phyloP scores from a whole-genome alignment of 2,888 invertebrate species.

The Microchrysa polita region DNA sequence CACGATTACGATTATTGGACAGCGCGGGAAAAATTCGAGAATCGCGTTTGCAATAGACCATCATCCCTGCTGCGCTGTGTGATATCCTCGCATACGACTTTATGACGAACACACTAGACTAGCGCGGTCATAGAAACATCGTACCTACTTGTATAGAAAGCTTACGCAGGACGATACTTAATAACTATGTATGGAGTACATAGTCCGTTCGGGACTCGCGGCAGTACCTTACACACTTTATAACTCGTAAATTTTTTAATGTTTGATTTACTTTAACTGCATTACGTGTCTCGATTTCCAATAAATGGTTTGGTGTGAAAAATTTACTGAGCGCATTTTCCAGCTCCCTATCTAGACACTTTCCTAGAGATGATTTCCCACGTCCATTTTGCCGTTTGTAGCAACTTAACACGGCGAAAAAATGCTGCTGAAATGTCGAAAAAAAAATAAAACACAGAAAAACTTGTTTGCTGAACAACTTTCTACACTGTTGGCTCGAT shows the following conservation, averaged over 20 bases:
- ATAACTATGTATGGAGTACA: constrained; percentile 11
- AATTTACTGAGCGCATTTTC: neutral
- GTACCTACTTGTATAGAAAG: neutral
- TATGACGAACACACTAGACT: neutral
- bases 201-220: neutral
- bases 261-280: constrained; percentile 33
- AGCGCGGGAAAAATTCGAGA: neutral
- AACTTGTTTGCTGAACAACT: no score
- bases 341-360: neutral
- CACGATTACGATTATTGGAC: constrained; percentile 3
- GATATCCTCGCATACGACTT: neutral
- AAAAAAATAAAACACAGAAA: neutral
- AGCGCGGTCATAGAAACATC: neutral
- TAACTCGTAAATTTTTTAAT: constrained; percentile 40
- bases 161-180: constrained; percentile 15
- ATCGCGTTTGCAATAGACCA: neutral
- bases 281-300: constrained; percentile 13
- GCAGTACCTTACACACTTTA: constrained; percentile 12
- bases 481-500: no score
- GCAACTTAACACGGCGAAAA: constrained; percentile 1
- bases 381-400: neutral
- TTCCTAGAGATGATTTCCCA: neutral
- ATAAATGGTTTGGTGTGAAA: neutral
- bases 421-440: constrained; percentile 21
- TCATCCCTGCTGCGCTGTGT: no score